phyloP scores from a whole-genome alignment of 2,797 vertebrate species.

The Amblyraja radiata region DNA sequence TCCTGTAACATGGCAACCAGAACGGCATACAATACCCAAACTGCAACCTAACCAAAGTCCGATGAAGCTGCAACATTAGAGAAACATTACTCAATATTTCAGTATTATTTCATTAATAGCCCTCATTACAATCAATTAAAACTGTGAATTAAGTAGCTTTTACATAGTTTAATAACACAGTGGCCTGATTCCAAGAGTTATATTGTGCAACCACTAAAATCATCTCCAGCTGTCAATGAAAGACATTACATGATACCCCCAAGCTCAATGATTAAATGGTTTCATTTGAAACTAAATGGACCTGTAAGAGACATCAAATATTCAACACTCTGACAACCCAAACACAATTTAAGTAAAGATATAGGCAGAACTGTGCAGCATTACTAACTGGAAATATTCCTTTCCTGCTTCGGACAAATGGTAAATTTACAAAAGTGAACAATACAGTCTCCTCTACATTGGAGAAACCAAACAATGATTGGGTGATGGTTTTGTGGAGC shows the following conservation, averaged over 20 bases:
- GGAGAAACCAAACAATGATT: too few relatives aligned
- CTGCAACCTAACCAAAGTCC: too few relatives aligned
- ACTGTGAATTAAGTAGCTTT: neutral
- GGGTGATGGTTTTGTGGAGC: too few relatives aligned
- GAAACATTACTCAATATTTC: neutral
- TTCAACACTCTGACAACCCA: neutral
- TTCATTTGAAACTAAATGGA: constrained; percentile 4
- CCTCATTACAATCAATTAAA: constrained; percentile 1
- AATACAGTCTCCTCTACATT: too few relatives aligned
- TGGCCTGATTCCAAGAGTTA: neutral
- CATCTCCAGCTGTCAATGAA: neutral
- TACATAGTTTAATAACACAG: neutral
- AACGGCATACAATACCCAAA: too few relatives aligned
- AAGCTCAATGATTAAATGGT: neutral
- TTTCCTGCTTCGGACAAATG: neutral
- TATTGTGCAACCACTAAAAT: neutral
- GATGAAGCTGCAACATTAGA: too few relatives aligned
- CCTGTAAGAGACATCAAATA: neutral
- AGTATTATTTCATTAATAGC: neutral
- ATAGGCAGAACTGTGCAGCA: neutral
- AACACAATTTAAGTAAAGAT: neutral
- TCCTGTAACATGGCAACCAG: too few relatives aligned
- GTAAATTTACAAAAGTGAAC: neutral
- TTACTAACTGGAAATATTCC: neutral
- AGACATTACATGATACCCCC: neutral